Conservation (phyloP, 2,113 vertebrate genomes). For the Sardina pilchardus region DNA sequence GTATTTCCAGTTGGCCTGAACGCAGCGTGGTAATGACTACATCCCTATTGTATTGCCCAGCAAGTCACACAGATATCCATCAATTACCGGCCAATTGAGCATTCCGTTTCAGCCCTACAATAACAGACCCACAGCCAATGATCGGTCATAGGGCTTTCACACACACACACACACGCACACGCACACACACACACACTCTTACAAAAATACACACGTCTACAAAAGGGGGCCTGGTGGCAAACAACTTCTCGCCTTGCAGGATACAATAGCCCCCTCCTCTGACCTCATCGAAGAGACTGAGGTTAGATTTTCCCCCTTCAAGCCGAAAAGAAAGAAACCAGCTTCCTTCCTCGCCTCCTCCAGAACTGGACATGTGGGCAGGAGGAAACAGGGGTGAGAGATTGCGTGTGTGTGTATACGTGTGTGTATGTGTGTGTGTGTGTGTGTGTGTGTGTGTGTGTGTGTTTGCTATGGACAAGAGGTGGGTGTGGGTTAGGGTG, state of each 20-base stretch:
- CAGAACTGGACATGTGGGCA: not conserved
- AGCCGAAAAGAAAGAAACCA: not conserved
- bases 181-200: not conserved
- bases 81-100: slow-evolving; percentile 48
- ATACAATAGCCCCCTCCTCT: slow-evolving; percentile 6
- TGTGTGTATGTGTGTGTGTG: not conserved
- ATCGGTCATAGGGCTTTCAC: not conserved
- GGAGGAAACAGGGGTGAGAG: not conserved
- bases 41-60: slow-evolving; percentile 58
- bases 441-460: not conserved
- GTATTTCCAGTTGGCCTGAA: slow-evolving; percentile 58
- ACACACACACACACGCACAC: slow-evolving; percentile 11
- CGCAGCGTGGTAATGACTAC: slow-evolving; percentile 65
- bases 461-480: not conserved
- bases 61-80: slow-evolving; percentile 63
- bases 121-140: not conserved
- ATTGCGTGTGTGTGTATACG: not conserved
- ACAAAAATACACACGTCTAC: not conserved
- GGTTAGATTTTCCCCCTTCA: slow-evolving; percentile 1
- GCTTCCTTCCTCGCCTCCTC: not conserved
- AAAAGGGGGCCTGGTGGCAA: not conserved
- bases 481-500: not conserved
- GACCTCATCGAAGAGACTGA: not conserved
- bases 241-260: slow-evolving; percentile 6
- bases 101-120: not conserved